These are phyloP conservation scores for Xiphorhynchus elegans DNA, from an alignment of 2,113 vertebrate genomes.

Conservation along the genomic window DNA sequence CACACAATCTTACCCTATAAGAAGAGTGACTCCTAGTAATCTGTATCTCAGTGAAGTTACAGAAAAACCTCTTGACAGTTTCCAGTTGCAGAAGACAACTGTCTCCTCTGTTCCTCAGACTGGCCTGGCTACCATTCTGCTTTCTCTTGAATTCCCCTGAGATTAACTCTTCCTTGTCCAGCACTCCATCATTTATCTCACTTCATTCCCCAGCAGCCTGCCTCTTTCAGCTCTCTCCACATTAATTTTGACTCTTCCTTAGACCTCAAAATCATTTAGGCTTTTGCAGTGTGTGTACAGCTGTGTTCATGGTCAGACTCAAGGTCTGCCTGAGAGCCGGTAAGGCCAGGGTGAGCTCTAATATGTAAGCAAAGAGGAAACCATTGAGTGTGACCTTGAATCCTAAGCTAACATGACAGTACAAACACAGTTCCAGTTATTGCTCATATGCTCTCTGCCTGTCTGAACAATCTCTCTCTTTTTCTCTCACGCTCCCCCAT, in stretches of 20 bases:
- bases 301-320: background rate
- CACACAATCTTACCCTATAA: background rate
- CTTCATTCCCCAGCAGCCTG: background rate
- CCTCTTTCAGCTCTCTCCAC: background rate
- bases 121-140: background rate
- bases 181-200: background rate
- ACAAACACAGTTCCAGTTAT: constrained; percentile 37
- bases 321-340: background rate
- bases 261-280: background rate
- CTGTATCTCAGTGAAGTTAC: background rate
- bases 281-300: constrained; percentile 20
- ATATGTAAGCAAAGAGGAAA: constrained; percentile 42
- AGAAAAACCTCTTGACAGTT: background rate
- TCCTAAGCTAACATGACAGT: constrained; percentile 54
- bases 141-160: background rate
- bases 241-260: constrained; percentile 4
- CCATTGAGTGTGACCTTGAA: constrained; percentile 51
- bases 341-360: background rate
- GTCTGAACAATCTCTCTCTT: constrained; percentile 49
- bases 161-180: constrained; percentile 5
- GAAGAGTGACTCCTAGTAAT: background rate
- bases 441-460: background rate
- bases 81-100: background rate
- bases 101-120: background rate
- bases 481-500: background rate